phyloP scores from a whole-genome alignment of 2,797 vertebrate genomes.

The Chelon auratus region DNA sequence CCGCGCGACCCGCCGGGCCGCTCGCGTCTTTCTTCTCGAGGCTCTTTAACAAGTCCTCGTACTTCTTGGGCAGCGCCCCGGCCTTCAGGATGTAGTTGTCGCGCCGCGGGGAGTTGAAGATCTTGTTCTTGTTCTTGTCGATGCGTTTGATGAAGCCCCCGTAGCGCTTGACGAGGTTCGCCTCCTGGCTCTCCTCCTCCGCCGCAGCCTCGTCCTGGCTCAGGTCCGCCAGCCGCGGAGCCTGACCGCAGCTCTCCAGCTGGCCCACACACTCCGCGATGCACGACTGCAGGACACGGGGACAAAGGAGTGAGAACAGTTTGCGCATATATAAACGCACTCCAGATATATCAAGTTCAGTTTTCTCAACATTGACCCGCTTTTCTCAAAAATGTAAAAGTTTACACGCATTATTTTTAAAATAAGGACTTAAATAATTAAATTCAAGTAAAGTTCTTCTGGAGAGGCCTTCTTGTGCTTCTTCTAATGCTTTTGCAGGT shows the following conservation, averaged over 20 bases:
- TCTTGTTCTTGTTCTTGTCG: constrained; percentile 85
- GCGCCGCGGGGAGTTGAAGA: constrained; percentile 76
- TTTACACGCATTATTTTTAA: too few relatives aligned
- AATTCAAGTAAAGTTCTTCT: background rate
- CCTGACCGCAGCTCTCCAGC: constrained; percentile 84
- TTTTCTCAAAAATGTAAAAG: too few relatives aligned
- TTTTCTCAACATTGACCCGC: background rate
- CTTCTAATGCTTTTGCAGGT: background rate
- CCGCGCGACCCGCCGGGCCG: constrained; percentile 37
- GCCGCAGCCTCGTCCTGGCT: constrained; percentile 54
- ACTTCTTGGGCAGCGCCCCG: constrained; percentile 76
- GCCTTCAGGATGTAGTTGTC: constrained; percentile 80
- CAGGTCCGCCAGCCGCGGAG: constrained; percentile 72
- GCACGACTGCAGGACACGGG: constrained; percentile 85
- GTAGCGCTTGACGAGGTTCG: constrained; percentile 78
- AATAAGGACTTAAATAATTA: too few relatives aligned
- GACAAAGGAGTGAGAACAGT: background rate
- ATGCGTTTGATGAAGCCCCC: constrained; percentile 87
- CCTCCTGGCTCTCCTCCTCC: constrained; percentile 66
- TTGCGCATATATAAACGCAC: background rate
- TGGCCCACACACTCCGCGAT: constrained; percentile 87
- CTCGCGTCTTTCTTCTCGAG: constrained; percentile 67
- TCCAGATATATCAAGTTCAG: background rate
- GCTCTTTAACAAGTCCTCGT: constrained; percentile 80
- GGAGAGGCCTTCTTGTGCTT: background rate